phyloP scores from a whole-genome alignment of 2,888 invertebrate genomes.

The Oscheius myriophilus region DNA sequence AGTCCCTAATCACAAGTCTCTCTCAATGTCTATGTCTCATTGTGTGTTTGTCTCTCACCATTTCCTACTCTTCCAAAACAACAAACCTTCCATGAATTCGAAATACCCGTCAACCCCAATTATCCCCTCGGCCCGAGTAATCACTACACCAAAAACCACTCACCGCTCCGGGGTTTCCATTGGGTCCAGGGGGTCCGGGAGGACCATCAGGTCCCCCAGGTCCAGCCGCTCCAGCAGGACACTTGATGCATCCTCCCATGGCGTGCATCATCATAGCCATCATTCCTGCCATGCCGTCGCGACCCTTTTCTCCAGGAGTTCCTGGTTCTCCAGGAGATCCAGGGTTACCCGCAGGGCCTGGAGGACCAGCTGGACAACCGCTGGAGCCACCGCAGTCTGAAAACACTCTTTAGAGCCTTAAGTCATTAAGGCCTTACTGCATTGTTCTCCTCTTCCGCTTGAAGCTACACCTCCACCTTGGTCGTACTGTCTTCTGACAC shows the following conservation, averaged over 20 bases:
- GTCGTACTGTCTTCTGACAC: slow-evolving; percentile 26
- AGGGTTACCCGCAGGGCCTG: slow-evolving; percentile 9
- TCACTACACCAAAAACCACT: background rate
- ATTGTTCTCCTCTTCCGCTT: slow-evolving; percentile 11
- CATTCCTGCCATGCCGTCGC: slow-evolving; percentile 21
- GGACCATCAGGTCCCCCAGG: slow-evolving; percentile 21
- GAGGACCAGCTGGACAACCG: slow-evolving; percentile 26
- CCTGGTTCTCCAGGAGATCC: slow-evolving; percentile 18
- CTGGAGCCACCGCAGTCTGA: slow-evolving; percentile 18
- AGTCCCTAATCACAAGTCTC: too few relatives aligned
- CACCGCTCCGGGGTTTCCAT: slow-evolving; percentile 5
- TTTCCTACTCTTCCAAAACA: background rate
- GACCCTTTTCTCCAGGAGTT: slow-evolving; percentile 17
- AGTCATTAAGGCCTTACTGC: slow-evolving; percentile 19
- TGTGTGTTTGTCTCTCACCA: too few relatives aligned
- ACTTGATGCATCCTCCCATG: slow-evolving; percentile 26
- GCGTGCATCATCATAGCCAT: slow-evolving; percentile 18
- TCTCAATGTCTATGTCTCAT: too few relatives aligned
- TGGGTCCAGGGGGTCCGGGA: slow-evolving; percentile 14
- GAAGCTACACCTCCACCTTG: slow-evolving; percentile 3
- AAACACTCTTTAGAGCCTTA: background rate
- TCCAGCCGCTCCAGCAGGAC: slow-evolving; percentile 24
- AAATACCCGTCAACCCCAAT: too few relatives aligned
- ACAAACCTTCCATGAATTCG: too few relatives aligned
- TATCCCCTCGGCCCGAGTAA: too few relatives aligned